A percentile compares a stretch with the other conserved stretches of the same genome.
Conservation (phyloP, 2,113 vertebrate genomes). For the Hippolais icterina region DNA sequence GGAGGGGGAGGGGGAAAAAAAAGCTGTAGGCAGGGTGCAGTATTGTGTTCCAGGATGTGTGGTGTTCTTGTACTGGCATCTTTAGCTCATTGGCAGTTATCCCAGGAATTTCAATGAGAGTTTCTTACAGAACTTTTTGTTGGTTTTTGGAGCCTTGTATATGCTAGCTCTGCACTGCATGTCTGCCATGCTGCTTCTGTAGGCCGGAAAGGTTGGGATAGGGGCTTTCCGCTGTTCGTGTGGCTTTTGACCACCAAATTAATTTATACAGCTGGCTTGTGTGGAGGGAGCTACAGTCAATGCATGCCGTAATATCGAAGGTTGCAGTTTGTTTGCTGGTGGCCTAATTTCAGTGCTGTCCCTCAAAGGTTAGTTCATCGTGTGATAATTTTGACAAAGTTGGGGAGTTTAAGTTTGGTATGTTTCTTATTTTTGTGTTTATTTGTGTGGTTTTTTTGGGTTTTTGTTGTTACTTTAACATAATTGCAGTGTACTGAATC, state of each 20-base stretch:
- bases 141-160: neutral
- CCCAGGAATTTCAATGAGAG: neutral
- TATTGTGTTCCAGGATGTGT: neutral
- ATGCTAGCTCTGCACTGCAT: neutral
- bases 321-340: neutral
- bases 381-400: neutral
- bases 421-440: neutral
- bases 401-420: neutral
- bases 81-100: neutral
- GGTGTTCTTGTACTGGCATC: neutral
- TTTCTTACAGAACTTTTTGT: neutral
- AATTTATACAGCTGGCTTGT: neutral
- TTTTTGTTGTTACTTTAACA: neutral
- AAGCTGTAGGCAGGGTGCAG: neutral
- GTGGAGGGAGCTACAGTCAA: neutral
- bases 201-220: neutral
- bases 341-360: neutral
- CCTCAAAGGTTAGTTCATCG: neutral
- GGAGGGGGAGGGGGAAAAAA: neutral
- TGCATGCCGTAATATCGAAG: neutral
- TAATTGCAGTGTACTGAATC: neutral
- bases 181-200: neutral
- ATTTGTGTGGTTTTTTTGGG: neutral
- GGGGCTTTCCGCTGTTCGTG: rapidly evolving
- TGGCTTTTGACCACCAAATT: neutral